phyloP scores from a whole-genome alignment of 2,888 invertebrate species.

The Monochamus alternatus region DNA sequence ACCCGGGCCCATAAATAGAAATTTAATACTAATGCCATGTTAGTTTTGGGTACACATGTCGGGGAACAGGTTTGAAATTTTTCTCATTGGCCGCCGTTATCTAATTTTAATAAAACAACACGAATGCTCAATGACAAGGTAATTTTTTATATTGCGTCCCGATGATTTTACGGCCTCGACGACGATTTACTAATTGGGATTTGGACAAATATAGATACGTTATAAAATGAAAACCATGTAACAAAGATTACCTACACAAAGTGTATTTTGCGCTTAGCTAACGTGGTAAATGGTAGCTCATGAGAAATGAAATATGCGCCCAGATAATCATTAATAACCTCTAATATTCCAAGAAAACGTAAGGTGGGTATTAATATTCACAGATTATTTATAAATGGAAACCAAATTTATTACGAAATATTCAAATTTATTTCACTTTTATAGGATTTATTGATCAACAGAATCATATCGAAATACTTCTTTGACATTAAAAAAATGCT shows the following conservation, averaged over 20 bases:
- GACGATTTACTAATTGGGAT: slow-evolving; percentile 32
- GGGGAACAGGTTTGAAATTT: slow-evolving; percentile 20
- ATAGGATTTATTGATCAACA: too few species aligned
- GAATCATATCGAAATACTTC: too few species aligned
- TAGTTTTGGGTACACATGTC: slow-evolving; percentile 34
- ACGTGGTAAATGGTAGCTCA: slow-evolving; percentile 4
- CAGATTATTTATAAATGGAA: not conserved
- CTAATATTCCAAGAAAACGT: slow-evolving; percentile 4
- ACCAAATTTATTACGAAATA: too few species aligned
- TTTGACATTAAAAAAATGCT: too few species aligned
- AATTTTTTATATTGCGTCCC: slow-evolving; percentile 33
- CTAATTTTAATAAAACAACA: slow-evolving; percentile 38
- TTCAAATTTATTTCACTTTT: too few species aligned
- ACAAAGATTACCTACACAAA: slow-evolving; percentile 20
- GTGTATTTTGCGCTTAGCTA: slow-evolving; percentile 1
- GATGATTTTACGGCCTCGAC: slow-evolving; percentile 17
- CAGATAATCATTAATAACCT: slow-evolving; percentile 1
- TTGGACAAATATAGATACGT: slow-evolving; percentile 35
- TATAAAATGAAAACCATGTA: slow-evolving; percentile 37
- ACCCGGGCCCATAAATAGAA: slow-evolving; percentile 21
- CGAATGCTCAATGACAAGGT: slow-evolving; percentile 33
- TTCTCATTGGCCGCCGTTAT: slow-evolving; percentile 17
- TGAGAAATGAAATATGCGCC: slow-evolving; percentile 2
- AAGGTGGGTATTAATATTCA: not conserved
- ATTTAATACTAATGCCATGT: slow-evolving; percentile 32